Evolutionary conservation across 2,888 invertebrate species (phyloP), one percentile per base, ranked within the genome.

Genomic region (Lapara coniferarum): DNA sequence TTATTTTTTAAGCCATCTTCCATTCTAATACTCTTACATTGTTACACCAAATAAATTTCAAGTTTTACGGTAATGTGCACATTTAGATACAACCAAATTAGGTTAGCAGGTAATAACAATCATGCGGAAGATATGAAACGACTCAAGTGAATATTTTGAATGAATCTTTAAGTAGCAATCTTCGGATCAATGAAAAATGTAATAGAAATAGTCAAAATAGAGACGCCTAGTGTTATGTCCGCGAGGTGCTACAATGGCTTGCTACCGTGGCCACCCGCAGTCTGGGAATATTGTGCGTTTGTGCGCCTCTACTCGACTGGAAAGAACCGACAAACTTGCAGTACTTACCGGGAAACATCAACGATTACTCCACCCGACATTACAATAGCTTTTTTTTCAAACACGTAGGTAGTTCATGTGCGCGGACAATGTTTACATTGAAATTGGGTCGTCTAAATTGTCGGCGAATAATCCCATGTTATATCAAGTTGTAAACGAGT

Each of bases 211-310:
- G 68, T 69, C 70, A 68, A 71, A 76, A 81, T 76, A 77, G 73
- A 78, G 73, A 78, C 78, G 78, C 67, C 75, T 72, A 71, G 77
- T 90, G 89, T 90, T 89, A 85, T 89, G 88, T 88, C 83, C 81
- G 81, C 77, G 75, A 79, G 79, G 83, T 77, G 85, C 80, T 77
- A 87, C 86, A 86, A 85, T 83, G 75, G 59, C 67, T 66, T 59
- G 73, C 67, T 70, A 16, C 66, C 67, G 68, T 83, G 91, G 88
- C 91, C 93, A 91, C 91, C 92, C 92, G 90, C 87, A 83, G 89
- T 71, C 79, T 80, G 80, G 75, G 81, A 81, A 76, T 79, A 74
- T 74, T 78, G 73, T 69, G 71, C 81, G 81, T 84, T 87, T 85
- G 81, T 85, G 76, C 67, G 75, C 70, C 78, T 70, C 79, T 85